phyloP scores from a whole-genome alignment of 92 coral and sea anemone genomes.

The Anthopleura xanthogrammica region DNA sequence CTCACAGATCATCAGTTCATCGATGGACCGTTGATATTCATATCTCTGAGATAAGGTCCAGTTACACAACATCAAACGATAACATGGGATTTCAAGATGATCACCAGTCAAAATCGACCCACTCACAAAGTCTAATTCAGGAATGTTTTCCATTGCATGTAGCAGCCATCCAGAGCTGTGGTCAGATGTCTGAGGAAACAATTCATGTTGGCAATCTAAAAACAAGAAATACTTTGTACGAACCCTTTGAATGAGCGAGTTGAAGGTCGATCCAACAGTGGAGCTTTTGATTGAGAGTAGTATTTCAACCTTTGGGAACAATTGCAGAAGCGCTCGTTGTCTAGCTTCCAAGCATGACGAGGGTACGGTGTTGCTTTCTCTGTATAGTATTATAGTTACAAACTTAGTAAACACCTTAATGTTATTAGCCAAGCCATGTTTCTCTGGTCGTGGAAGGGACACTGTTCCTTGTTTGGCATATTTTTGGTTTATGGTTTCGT shows the following conservation, averaged over 20 bases:
- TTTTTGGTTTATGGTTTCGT: not conserved
- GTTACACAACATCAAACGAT: constrained; percentile 56
- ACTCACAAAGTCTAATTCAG: constrained; percentile 65
- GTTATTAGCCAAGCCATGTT: not conserved
- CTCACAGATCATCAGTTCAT: constrained; percentile 72
- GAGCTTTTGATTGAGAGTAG: not conserved
- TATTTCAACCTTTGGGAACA: not conserved
- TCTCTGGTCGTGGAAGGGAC: not conserved
- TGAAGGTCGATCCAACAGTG: constrained; percentile 13
- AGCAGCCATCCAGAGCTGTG: constrained; percentile 40
- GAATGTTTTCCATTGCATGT: constrained; percentile 45
- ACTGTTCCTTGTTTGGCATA: too few species aligned
- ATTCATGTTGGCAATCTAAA: constrained; percentile 26
- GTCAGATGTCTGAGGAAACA: constrained; percentile 38
- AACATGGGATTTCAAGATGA: constrained; percentile 52
- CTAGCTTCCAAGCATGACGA: not conserved
- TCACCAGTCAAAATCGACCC: constrained; percentile 46
- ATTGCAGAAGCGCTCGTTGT: not conserved
- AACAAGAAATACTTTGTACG: constrained; percentile 53
- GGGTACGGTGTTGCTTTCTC: not conserved
- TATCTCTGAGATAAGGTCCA: constrained; percentile 64
- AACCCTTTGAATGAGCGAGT: constrained; percentile 23
- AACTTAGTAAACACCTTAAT: not conserved
- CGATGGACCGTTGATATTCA: constrained; percentile 57
- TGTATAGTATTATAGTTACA: not conserved